These are phyloP conservation scores for Horisme vitalbata DNA, from an alignment of 2,888 invertebrate genomes.

Conservation along the genomic window DNA sequence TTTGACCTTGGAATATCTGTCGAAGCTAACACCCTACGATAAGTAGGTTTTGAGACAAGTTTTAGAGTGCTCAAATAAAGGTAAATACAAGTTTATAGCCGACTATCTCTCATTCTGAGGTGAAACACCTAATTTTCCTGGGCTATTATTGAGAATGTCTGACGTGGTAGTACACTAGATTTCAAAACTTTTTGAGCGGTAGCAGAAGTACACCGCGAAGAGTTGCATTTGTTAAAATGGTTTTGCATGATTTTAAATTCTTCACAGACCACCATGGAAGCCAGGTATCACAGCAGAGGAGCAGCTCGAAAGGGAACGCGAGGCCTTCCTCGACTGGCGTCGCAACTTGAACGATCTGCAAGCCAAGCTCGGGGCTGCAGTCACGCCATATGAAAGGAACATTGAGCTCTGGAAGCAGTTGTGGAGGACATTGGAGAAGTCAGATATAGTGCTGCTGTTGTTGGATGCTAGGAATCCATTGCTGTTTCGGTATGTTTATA, in stretches of 20 bases:
- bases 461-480: slow-evolving; percentile 98
- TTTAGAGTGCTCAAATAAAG: too few species aligned
- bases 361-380: slow-evolving; percentile 89
- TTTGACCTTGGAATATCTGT: too few species aligned
- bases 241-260: slow-evolving; percentile 27
- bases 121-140: too few species aligned
- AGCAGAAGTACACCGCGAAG: too few species aligned
- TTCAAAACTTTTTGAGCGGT: too few species aligned
- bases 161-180: too few species aligned
- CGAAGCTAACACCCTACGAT: too few species aligned
- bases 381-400: slow-evolving; percentile 99
- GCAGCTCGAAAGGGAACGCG: slow-evolving; percentile 90
- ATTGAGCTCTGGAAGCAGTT: slow-evolving; percentile 99
- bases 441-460: slow-evolving; percentile 96
- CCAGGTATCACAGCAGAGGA: slow-evolving; percentile 89
- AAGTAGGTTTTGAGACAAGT: too few species aligned
- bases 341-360: slow-evolving; percentile 89
- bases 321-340: slow-evolving; percentile 95
- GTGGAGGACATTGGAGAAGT: slow-evolving; percentile 99
- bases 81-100: too few species aligned
- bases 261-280: slow-evolving; percentile 90
- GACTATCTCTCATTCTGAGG: too few species aligned
- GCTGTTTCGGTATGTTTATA: slow-evolving; percentile 84
- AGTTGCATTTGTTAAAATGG: too few species aligned
- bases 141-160: too few species aligned